phyloP scores from a whole-genome alignment of 2,797 vertebrate species.

The Rhincodon typus region DNA sequence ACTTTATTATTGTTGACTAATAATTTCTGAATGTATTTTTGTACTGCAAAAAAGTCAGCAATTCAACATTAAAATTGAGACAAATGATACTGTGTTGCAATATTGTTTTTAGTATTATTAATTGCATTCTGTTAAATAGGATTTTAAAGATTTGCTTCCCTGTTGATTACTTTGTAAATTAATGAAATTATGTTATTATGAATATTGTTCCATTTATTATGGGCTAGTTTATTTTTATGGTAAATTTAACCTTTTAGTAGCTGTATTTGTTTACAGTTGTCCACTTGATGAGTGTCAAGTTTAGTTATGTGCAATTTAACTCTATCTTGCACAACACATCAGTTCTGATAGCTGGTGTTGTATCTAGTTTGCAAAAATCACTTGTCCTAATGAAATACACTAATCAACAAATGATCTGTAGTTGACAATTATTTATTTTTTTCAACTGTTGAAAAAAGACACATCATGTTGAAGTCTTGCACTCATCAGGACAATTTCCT shows the following conservation, averaged over 20 bases:
- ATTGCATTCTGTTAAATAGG: neutral
- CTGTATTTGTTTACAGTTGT: neutral
- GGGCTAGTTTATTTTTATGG: neutral
- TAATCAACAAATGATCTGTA: neutral
- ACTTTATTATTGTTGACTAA: neutral
- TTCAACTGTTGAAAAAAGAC: neutral
- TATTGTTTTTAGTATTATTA: neutral
- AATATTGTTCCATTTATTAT: neutral
- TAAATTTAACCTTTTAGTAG: neutral
- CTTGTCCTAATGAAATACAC: neutral
- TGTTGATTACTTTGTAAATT: neutral
- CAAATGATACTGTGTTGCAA: neutral
- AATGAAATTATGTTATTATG: neutral
- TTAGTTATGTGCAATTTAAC: too few relatives aligned
- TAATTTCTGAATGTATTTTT: neutral
- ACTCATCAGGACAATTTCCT: too few relatives aligned
- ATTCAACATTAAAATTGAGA: neutral
- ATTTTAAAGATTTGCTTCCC: neutral
- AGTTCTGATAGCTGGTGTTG: neutral
- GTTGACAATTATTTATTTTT: neutral
- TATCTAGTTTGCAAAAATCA: neutral
- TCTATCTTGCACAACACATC: neutral
- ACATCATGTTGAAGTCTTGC: too few relatives aligned
- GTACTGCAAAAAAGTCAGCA: neutral
- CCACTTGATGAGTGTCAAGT: neutral